phyloP scores from a whole-genome alignment of 2,797 vertebrate genomes.

The Carduelis carduelis region DNA sequence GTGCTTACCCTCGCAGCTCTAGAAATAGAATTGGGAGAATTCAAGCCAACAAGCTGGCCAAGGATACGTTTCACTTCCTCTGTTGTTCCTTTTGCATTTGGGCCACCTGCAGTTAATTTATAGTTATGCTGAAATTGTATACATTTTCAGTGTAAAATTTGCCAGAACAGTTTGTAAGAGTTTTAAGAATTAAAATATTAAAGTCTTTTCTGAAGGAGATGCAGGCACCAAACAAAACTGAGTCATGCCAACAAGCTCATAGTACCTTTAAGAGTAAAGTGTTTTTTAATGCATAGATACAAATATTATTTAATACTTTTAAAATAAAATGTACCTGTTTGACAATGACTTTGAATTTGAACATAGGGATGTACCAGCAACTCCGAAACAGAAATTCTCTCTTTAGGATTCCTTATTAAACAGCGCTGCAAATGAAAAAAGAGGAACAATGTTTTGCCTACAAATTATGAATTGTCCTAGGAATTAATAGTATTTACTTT shows the following conservation, averaged over 20 bases:
- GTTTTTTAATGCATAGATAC: not conserved
- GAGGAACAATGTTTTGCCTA: not conserved
- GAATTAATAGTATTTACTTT: not conserved
- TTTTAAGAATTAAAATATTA: not conserved
- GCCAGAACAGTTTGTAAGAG: not conserved
- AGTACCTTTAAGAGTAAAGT: not conserved
- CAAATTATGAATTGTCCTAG: not conserved
- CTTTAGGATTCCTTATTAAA: conserved; percentile 89
- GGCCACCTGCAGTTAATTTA: conserved; percentile 55
- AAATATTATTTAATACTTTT: not conserved
- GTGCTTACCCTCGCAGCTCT: conserved; percentile 88
- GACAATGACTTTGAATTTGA: conserved; percentile 81
- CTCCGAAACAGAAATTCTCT: conserved; percentile 88
- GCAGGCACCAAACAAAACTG: not conserved
- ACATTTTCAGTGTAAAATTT: not conserved
- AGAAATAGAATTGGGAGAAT: conserved; percentile 93
- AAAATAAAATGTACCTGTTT: conserved; percentile 74
- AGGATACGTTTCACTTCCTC: conserved; percentile 88
- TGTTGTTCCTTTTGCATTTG: conserved; percentile 58
- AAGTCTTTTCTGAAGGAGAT: not conserved
- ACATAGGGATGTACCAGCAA: conserved; percentile 90
- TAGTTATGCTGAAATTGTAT: not conserved
- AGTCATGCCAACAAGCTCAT: not conserved
- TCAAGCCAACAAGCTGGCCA: conserved; percentile 88
- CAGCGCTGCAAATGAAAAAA: conserved; percentile 76